Evolutionary conservation across 2,888 invertebrate species (phyloP).

Genomic region (Therioaphis trifolii): DNA sequence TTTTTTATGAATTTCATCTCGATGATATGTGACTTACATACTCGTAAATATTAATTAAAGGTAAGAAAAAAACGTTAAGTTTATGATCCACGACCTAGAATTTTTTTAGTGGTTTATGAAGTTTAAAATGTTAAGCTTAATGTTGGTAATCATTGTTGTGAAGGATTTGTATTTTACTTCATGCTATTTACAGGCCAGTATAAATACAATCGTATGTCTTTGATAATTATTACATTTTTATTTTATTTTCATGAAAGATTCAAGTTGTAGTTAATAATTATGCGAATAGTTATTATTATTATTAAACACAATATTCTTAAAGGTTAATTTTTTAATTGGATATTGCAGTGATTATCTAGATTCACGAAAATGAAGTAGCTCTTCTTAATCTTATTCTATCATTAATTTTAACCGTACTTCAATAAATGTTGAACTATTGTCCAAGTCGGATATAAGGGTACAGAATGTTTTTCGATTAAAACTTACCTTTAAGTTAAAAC

Average conservation of each 20-base stretch:
- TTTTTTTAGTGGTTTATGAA: no score
- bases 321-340: background rate
- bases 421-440: background rate
- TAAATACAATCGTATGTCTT: no score
- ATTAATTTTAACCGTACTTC: background rate
- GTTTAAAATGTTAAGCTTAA: no score
- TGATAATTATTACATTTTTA: no score
- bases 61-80: no score
- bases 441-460: background rate
- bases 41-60: no score
- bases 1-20: no score
- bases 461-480: constrained; percentile 30
- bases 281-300: background rate
- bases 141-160: no score
- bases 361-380: background rate
- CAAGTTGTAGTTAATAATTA: background rate
- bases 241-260: background rate
- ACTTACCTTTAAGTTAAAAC: constrained; percentile 20
- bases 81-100: no score
- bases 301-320: background rate
- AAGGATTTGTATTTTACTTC: no score
- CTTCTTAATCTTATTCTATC: background rate
- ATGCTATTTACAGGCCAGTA: no score
- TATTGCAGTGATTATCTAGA: background rate
- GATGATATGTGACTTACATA: no score